Base-by-base conservation (phyloP, 2,113 vertebrate genomes). In the Laticauda laticaudata region DNA sequence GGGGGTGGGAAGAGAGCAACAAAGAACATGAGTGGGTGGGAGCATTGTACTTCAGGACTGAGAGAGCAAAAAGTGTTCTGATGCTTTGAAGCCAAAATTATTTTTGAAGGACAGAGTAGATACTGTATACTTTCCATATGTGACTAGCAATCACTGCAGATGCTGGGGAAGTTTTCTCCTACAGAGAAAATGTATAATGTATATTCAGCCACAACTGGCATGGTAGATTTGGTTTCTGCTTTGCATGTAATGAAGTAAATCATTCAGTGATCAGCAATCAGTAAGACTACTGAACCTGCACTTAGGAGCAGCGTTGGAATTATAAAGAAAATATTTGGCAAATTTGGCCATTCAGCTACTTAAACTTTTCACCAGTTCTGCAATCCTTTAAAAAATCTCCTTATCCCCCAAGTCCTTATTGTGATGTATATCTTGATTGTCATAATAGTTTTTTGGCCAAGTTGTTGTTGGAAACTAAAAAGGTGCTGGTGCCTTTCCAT, bases 151-250 rank as follows among this genome's bases (percentile, higher is more conserved):
- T 92, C 51, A 54, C 85, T 85, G 43, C 88, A 90, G 23, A 93
- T 91, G 43, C 92, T 43, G 91, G 64, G 51, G 45, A 1, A 18
- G 51, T 2, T 59, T 90, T 34, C 61, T 89, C 87, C 85, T 20
- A 59, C 59, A 48, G n/a, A 94, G 26, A 94, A 93, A 94, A 93
- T 51, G 15, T 23, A 59, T 55, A 48, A 21, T 5, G 54, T 21
- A 81, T 39, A 21, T 39, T 81, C 69, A 56, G 55, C 54, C 26
- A 23, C 61, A 43, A 48, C 12, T 51, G 45, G 59, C 21, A 20
- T 20, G 56, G 45, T 86, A 81, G 29, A 39, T 53, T 39, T 61
- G 92, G 29, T 8, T 86, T 86, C 45, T 90, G 54, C 5, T 86
- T 86, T n/a, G 54, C 54, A 55, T 24, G 8, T 10, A 39, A 18